Percentiles rank a stretch among this genome's conserved stretches.
phyloP scores from a whole-genome alignment of 1,140 invertebrate genomes.

The Aphaenogaster rudis region DNA sequence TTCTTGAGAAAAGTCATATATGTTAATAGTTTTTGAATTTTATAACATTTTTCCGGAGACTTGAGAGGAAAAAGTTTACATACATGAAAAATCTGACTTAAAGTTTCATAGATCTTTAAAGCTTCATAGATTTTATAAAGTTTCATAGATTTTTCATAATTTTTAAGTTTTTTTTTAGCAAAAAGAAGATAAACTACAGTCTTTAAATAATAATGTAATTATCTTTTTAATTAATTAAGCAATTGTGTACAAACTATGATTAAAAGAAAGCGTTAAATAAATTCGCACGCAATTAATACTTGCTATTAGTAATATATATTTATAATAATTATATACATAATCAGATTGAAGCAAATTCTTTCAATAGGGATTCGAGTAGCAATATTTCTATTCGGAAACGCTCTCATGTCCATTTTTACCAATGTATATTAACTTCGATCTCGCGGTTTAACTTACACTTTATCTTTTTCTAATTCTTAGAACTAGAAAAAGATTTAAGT shows the following conservation, averaged over 20 bases:
- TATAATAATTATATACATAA: background rate
- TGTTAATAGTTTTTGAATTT: background rate
- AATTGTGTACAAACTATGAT: background rate
- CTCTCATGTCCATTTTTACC: background rate
- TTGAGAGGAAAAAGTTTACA: background rate
- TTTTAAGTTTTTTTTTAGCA: background rate
- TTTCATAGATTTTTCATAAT: background rate
- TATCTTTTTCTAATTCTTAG: no score
- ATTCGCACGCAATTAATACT: background rate
- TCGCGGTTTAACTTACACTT: no score
- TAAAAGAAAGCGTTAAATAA: background rate
- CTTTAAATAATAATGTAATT: background rate
- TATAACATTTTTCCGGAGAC: background rate
- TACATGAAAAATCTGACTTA: background rate
- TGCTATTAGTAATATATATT: background rate
- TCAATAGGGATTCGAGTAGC: background rate
- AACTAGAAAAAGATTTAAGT: no score
- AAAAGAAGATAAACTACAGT: background rate
- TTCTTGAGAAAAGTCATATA: no score
- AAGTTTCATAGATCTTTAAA: background rate
- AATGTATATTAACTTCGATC: no score
- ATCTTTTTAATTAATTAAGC: background rate
- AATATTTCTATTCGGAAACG: background rate
- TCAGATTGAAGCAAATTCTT: slow-evolving; percentile 4
- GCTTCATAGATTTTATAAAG: background rate